Percentiles rank a stretch among this genome's conserved stretches.
Conservation (phyloP, 1,140 invertebrate species). For the Delia radicum region DNA sequence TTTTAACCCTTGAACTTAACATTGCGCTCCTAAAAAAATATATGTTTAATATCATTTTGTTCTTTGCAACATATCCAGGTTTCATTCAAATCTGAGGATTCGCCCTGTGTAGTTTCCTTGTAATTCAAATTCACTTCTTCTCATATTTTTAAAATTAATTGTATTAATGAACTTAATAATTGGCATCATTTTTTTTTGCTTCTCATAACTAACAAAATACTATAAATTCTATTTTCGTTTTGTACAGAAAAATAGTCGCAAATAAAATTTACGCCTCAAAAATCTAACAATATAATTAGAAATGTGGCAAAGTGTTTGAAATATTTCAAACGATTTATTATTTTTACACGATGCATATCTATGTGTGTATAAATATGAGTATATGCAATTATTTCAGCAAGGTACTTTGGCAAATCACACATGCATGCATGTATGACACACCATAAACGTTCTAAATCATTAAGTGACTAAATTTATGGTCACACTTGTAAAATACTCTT, state of each 20-base stretch:
- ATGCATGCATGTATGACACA: background rate
- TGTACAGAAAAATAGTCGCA: background rate
- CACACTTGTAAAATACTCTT: slow-evolving; percentile 1
- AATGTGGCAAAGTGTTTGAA: background rate
- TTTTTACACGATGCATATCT: background rate
- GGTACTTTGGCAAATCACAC: background rate
- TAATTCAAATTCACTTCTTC: too few species aligned
- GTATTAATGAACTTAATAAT: background rate
- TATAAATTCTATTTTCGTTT: too few species aligned
- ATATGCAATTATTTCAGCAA: background rate
- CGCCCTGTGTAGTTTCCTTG: too few species aligned
- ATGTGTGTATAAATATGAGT: background rate
- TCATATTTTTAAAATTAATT: background rate
- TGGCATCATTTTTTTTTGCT: background rate
- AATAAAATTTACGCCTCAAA: background rate
- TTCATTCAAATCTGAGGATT: too few species aligned
- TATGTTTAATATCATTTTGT: too few species aligned
- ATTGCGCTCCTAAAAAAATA: too few species aligned
- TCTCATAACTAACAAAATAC: background rate
- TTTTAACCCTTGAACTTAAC: too few species aligned
- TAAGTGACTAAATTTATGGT: slow-evolving; percentile 14
- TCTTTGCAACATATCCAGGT: too few species aligned
- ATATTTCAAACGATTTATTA: background rate
- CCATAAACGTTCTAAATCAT: slow-evolving; percentile 2
- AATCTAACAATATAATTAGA: background rate